A percentile compares a stretch with the other conserved stretches of the same genome.
Conservation (phyloP, 1,140 invertebrate species). For the Teleopsis dalmanni region DNA sequence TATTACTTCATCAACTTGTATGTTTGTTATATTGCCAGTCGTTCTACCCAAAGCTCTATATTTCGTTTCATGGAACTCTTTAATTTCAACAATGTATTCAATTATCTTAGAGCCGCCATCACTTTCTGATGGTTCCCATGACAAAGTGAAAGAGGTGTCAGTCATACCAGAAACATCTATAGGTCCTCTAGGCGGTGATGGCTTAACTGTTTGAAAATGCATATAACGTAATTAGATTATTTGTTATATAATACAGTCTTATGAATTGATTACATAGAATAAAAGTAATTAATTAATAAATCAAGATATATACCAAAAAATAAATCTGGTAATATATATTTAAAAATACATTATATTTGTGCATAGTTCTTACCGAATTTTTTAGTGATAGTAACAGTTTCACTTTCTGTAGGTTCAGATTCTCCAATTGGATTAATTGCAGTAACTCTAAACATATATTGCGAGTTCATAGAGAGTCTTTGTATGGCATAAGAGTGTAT, state of each 20-base stretch:
- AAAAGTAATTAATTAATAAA: too few relatives aligned
- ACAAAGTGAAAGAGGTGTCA: constrained; percentile 71
- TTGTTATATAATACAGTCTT: constrained; percentile 5
- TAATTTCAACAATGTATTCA: constrained; percentile 79
- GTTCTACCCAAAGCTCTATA: constrained; percentile 68
- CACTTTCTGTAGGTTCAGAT: constrained; percentile 67
- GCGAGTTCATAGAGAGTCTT: constrained; percentile 65
- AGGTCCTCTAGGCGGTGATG: constrained; percentile 70
- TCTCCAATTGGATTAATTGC: constrained; percentile 73
- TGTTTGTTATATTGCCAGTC: constrained; percentile 52
- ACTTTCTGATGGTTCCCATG: constrained; percentile 71
- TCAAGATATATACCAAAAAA: too few relatives aligned
- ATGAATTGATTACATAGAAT: background rate
- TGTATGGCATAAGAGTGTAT: constrained; percentile 66
- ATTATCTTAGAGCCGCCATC: constrained; percentile 80
- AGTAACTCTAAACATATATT: constrained; percentile 79
- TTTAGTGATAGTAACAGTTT: constrained; percentile 57
- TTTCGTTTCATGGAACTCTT: constrained; percentile 63
- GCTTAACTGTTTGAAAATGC: constrained; percentile 61
- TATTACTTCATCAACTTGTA: constrained; percentile 61
- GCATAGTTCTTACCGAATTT: constrained; percentile 50
- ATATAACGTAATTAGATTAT: too few relatives aligned
- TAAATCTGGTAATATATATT: too few relatives aligned
- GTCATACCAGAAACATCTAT: constrained; percentile 73
- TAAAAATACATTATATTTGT: too few relatives aligned